These are phyloP conservation scores for Meloidogyne hapla DNA, from an alignment of 1,140 invertebrate species.

Conservation along the genomic window DNA sequence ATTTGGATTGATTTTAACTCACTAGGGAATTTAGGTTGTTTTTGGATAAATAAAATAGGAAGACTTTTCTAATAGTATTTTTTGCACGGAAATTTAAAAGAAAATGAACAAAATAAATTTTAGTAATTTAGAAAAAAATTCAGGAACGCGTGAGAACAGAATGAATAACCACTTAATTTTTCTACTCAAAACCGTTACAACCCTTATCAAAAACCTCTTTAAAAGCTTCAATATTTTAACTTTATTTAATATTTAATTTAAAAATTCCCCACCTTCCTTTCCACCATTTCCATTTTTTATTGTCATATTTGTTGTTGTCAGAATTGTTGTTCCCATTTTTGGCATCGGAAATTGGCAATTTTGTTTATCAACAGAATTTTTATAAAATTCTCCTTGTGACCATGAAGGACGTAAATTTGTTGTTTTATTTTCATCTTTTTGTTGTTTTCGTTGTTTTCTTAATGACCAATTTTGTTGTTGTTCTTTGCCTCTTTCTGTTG, in stretches of 20 bases:
- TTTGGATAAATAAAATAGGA: neutral
- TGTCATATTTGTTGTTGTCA: neutral
- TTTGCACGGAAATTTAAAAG: neutral
- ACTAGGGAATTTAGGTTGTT: neutral
- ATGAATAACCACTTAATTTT: no score
- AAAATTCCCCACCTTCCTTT: neutral
- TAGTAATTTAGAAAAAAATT: no score
- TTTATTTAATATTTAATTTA: neutral
- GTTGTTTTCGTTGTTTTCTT: neutral
- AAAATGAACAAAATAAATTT: neutral
- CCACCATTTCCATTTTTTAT: neutral
- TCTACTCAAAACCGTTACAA: no score
- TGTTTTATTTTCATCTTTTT: neutral
- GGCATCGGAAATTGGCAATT: neutral
- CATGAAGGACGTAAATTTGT: neutral
- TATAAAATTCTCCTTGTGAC: neutral
- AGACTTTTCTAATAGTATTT: neutral
- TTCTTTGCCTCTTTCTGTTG: neutral
- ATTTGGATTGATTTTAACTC: conserved; percentile 6
- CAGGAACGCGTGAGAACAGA: no score
- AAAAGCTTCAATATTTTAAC: no score
- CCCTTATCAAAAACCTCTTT: no score
- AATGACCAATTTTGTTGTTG: conserved; percentile 7
- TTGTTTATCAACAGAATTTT: neutral
- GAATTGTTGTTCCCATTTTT: neutral